Conservation (phyloP, 2,888 invertebrate genomes). For the Dasysyrphus albostriatus region DNA sequence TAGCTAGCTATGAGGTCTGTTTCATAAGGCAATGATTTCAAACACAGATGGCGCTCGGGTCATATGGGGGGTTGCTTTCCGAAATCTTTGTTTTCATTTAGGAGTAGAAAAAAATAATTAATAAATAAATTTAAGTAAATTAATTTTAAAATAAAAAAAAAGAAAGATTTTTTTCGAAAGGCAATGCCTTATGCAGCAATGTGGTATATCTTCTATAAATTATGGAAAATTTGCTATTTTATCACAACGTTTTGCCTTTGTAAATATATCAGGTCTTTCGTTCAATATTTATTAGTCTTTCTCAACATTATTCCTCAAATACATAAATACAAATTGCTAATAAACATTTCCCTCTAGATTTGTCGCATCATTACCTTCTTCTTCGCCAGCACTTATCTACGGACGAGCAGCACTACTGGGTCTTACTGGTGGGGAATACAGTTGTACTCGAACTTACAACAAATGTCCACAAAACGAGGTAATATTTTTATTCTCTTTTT, state of each 20-base stretch:
- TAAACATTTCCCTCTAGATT: conserved; percentile 77
- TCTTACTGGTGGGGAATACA: conserved; percentile 85
- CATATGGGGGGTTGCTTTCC: too few relatives aligned
- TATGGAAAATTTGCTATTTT: too few relatives aligned
- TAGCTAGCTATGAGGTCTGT: too few relatives aligned
- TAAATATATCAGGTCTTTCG: neutral
- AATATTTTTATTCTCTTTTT: conserved; percentile 15
- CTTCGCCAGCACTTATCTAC: conserved; percentile 88
- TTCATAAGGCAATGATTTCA: too few relatives aligned
- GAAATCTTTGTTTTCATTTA: too few relatives aligned
- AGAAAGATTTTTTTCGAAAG: too few relatives aligned
- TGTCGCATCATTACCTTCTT: conserved; percentile 82
- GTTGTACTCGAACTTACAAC: conserved; percentile 86
- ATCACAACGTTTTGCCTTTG: neutral
- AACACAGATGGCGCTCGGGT: too few relatives aligned
- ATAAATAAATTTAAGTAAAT: too few relatives aligned
- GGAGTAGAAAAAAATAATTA: too few relatives aligned
- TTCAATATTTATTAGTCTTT: neutral
- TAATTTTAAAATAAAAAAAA: too few relatives aligned
- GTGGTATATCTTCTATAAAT: too few relatives aligned
- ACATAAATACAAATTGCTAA: conserved; percentile 28
- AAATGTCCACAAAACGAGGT: conserved; percentile 88
- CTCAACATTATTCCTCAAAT: neutral
- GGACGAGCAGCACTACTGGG: conserved; percentile 91
- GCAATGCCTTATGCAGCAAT: too few relatives aligned